Evolutionary conservation across 1,140 invertebrate genomes (phyloP).

Genomic region (Argopecten irradians): DNA sequence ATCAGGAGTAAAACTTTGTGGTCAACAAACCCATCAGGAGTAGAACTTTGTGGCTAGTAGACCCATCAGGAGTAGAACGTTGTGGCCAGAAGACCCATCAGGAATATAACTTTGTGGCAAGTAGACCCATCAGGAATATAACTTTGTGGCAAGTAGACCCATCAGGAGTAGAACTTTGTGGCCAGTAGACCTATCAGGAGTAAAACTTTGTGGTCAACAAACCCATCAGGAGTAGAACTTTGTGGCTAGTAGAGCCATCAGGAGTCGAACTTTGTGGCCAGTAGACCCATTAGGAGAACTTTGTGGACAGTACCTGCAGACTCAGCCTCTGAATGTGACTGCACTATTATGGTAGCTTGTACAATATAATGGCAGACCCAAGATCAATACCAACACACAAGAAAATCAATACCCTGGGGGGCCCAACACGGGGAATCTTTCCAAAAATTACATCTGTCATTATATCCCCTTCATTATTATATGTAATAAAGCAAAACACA

Average conservation of each 20-base stretch:
- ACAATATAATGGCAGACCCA: neutral
- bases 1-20: neutral
- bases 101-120: neutral
- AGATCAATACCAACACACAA: neutral
- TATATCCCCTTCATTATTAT: no score
- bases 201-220: neutral
- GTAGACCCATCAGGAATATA: neutral
- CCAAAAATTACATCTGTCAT: no score
- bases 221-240: neutral
- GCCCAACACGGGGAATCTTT: neutral
- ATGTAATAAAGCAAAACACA: no score
- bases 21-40: no score
- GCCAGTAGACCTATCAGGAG: neutral
- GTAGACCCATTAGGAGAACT: neutral
- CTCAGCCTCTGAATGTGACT: neutral
- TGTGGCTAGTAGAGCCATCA: neutral
- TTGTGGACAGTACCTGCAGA: neutral
- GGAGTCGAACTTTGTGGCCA: neutral
- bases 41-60: neutral
- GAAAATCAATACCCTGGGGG: neutral
- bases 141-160: neutral
- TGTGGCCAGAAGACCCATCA: neutral
- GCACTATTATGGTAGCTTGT: constrained; percentile 14
- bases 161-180: neutral
- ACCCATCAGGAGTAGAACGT: neutral